Percentiles rank a stretch among this genome's conserved stretches.
Conservation (phyloP, 2,888 invertebrate species). For the Drosophila heteroneura region DNA sequence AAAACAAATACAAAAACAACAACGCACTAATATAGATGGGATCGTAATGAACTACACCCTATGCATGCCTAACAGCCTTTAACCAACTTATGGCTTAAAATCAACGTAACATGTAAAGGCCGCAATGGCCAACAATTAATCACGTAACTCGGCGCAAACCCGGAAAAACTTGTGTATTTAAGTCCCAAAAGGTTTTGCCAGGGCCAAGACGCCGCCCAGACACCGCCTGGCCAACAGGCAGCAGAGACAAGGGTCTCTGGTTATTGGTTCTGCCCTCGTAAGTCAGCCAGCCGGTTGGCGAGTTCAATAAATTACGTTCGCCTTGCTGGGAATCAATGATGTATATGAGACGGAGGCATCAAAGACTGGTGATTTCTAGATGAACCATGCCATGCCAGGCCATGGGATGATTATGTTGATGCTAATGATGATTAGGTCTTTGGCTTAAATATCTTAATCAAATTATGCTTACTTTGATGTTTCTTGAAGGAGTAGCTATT, state of each 20-base stretch:
- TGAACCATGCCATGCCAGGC: constrained; percentile 36
- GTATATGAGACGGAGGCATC: constrained; percentile 66
- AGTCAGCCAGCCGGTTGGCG: constrained; percentile 47
- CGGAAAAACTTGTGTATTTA: constrained; percentile 68
- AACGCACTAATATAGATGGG: constrained; percentile 28
- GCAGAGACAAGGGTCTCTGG: constrained; percentile 16
- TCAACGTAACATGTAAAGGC: constrained; percentile 67
- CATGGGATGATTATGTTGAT: constrained; percentile 72
- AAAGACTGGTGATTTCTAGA: constrained; percentile 63
- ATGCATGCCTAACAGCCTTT: constrained; percentile 63
- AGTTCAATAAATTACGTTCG: constrained; percentile 74
- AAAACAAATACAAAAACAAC: constrained; percentile 2
- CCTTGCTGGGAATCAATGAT: constrained; percentile 66
- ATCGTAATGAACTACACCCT: constrained; percentile 67
- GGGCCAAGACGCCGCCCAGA: constrained; percentile 14
- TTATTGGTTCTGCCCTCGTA: constrained; percentile 35
- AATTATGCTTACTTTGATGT: constrained; percentile 83
- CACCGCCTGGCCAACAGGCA: constrained; percentile 12
- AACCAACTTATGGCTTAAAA: constrained; percentile 67
- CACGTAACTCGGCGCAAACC: constrained; percentile 57
- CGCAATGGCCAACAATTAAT: constrained; percentile 68
- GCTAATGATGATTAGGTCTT: constrained; percentile 80
- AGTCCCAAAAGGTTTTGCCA: constrained; percentile 64
- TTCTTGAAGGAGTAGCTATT: constrained; percentile 44
- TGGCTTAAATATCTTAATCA: constrained; percentile 82